These are phyloP conservation scores for Sus cebifrons DNA, from an alignment of 2,797 vertebrate genomes.

Conservation along the genomic window DNA sequence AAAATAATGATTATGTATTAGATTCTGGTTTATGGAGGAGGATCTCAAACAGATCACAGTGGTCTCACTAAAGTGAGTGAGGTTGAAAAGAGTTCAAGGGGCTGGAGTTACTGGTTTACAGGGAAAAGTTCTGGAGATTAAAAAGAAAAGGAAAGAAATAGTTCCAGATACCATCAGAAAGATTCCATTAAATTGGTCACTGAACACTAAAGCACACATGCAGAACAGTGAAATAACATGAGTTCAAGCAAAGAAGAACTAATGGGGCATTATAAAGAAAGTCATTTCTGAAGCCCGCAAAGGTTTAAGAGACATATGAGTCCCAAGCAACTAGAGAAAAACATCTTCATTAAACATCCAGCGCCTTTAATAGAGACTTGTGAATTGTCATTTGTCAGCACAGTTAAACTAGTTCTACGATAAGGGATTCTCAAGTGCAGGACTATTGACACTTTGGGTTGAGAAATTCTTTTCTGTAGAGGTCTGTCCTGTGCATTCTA, in stretches of 20 bases:
- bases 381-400: not conserved
- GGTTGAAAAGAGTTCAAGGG: not conserved
- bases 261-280: not conserved
- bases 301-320: not conserved
- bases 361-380: not conserved
- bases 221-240: not conserved
- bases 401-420: not conserved
- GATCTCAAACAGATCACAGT: not conserved
- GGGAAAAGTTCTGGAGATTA: not conserved
- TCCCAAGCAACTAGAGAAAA: not conserved
- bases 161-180: not conserved
- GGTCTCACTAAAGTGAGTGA: not conserved
- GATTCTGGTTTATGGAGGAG: not conserved
- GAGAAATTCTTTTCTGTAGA: not conserved
- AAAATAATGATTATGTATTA: not conserved
- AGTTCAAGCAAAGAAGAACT: not conserved
- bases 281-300: not conserved
- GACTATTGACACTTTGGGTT: not conserved
- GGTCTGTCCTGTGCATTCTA: not conserved
- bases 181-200: too few species aligned
- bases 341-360: not conserved
- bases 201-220: not conserved
- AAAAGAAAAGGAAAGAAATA: not conserved
- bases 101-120: not conserved
- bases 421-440: not conserved